Percentiles rank a stretch among this genome's conserved stretches.
phyloP scores from a whole-genome alignment of 2,113 vertebrate genomes.

The Gnathonemus longibarbis region DNA sequence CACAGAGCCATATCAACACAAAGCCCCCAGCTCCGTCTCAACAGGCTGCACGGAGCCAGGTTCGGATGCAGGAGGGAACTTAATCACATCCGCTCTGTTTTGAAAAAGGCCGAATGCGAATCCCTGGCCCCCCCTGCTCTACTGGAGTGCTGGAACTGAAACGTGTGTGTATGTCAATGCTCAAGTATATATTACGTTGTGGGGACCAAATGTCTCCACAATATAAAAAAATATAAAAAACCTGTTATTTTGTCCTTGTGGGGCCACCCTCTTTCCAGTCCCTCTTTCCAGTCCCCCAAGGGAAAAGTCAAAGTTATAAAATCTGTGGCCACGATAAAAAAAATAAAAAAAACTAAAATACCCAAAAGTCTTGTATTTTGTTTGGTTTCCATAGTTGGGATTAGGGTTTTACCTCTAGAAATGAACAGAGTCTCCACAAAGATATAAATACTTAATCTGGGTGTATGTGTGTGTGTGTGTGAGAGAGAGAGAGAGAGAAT shows the following conservation, averaged over 20 bases:
- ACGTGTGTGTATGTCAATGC: not conserved
- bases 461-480: not conserved
- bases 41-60: not conserved
- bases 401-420: not conserved
- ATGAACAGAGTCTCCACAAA: not conserved
- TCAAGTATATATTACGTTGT: not conserved
- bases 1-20: conserved; percentile 15
- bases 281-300: not conserved
- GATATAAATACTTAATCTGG: not conserved
- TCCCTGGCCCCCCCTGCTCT: not conserved
- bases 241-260: not conserved
- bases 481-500: too few relatives aligned
- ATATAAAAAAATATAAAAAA: not conserved
- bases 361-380: not conserved
- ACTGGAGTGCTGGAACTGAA: not conserved
- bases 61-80: not conserved
- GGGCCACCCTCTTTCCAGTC: not conserved
- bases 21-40: conserved; percentile 3
- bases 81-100: not conserved
- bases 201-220: not conserved
- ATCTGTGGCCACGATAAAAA: not conserved
- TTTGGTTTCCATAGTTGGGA: not conserved
- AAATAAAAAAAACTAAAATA: not conserved
- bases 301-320: not conserved
- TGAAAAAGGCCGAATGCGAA: not conserved